Percentiles rank a stretch among this genome's conserved stretches.
Conservation (phyloP, 1,140 invertebrate genomes). For the Brachionus plicatilis region DNA sequence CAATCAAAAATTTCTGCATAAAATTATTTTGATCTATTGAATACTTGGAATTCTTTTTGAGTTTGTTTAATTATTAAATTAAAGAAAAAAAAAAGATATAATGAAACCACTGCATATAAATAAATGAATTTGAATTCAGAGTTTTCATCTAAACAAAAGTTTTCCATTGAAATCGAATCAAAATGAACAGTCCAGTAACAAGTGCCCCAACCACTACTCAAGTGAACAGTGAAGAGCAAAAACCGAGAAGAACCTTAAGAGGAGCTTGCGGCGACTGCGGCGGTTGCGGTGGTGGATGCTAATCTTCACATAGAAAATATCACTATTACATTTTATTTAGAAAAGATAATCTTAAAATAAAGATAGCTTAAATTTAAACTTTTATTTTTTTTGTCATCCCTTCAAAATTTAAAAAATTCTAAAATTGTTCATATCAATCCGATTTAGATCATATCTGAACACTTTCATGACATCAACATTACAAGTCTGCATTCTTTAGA, state of each 20-base stretch:
- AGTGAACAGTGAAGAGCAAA: neutral
- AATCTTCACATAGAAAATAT: neutral
- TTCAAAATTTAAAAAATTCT: too few species aligned
- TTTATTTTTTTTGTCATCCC: too few species aligned
- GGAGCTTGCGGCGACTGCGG: neutral
- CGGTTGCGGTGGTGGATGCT: neutral
- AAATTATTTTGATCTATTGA: neutral
- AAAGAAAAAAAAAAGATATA: neutral
- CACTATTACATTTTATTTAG: neutral
- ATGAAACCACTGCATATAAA: neutral
- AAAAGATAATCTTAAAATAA: neutral
- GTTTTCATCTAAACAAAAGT: neutral
- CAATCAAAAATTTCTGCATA: neutral
- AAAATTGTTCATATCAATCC: too few species aligned
- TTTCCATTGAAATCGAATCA: neutral
- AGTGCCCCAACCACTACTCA: neutral
- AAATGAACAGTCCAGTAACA: constrained; percentile 4
- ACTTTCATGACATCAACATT: too few species aligned
- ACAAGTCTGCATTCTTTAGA: too few species aligned
- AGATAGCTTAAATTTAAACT: neutral
- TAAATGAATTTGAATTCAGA: neutral
- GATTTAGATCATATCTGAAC: too few species aligned
- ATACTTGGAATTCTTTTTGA: neutral
- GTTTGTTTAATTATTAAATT: neutral
- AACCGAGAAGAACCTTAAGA: neutral